phyloP scores from a whole-genome alignment of 2,113 vertebrate species.

The Cebus imitator region DNA sequence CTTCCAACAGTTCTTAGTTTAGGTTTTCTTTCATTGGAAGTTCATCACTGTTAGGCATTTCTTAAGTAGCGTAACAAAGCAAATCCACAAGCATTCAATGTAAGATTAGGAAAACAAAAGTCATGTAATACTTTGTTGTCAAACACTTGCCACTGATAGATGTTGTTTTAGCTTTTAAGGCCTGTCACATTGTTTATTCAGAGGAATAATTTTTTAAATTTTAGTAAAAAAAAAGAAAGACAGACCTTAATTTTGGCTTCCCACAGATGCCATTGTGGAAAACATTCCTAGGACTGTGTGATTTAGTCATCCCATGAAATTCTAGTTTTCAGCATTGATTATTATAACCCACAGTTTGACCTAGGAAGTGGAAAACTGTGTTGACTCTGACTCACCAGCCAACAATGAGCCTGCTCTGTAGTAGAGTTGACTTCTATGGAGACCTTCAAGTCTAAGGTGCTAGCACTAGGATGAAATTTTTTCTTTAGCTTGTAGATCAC shows the following conservation, averaged over 20 bases:
- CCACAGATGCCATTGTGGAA: constrained; percentile 41
- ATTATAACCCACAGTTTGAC: neutral
- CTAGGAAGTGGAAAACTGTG: neutral
- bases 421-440: neutral
- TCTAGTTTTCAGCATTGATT: neutral
- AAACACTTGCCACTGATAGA: constrained; percentile 26
- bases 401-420: neutral
- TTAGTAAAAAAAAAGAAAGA: neutral
- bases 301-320: neutral
- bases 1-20: neutral
- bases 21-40: neutral
- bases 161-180: constrained; percentile 45
- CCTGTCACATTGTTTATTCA: constrained; percentile 63
- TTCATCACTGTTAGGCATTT: neutral
- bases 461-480: neutral
- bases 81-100: neutral
- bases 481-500: neutral
- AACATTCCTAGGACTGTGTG: neutral
- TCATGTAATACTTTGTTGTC: neutral
- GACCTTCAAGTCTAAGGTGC: no score
- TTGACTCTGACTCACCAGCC: neutral
- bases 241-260: constrained; percentile 48
- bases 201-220: constrained; percentile 40
- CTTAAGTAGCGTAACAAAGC: neutral
- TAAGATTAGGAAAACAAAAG: neutral